phyloP scores from a whole-genome alignment of 2,888 invertebrate genomes.

The Onchidella celtica region DNA sequence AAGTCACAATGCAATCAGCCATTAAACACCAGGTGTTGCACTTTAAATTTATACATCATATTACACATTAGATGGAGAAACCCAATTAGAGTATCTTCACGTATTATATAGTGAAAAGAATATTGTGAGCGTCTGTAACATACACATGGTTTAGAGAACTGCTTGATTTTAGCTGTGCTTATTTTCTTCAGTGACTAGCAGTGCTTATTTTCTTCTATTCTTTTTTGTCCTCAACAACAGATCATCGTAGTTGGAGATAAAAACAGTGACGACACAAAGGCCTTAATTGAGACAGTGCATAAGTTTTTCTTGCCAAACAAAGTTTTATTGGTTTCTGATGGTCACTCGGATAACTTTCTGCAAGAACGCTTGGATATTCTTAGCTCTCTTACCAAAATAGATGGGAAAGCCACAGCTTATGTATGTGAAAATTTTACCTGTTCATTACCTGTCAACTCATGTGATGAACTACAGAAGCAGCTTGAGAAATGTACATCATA shows the following conservation, averaged over 20 bases:
- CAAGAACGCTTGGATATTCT: slow-evolving; percentile 78
- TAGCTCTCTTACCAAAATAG: slow-evolving; percentile 80
- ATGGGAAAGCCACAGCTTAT: slow-evolving; percentile 87
- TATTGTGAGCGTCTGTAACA: no score
- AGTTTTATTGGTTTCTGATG: slow-evolving; percentile 84
- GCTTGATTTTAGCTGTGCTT: no score
- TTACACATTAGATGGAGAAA: no score
- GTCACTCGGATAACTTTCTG: slow-evolving; percentile 78
- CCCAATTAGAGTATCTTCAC: no score
- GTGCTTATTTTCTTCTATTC: not conserved
- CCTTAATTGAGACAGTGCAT: slow-evolving; percentile 85
- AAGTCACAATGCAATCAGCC: no score
- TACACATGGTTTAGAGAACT: no score
- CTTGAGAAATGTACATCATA: slow-evolving; percentile 4
- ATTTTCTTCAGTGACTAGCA: no score
- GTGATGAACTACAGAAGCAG: slow-evolving; percentile 49
- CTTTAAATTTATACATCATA: no score
- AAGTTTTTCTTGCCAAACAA: slow-evolving; percentile 86
- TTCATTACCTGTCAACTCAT: slow-evolving; percentile 87
- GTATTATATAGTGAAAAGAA: no score
- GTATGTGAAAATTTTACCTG: slow-evolving; percentile 90
- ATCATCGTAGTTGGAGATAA: slow-evolving; percentile 83
- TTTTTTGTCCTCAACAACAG: no score
- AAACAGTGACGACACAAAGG: slow-evolving; percentile 85
- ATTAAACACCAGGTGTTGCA: no score